Conservation (phyloP, 1,140 invertebrate genomes). For the Platorchestia sp. region DNA sequence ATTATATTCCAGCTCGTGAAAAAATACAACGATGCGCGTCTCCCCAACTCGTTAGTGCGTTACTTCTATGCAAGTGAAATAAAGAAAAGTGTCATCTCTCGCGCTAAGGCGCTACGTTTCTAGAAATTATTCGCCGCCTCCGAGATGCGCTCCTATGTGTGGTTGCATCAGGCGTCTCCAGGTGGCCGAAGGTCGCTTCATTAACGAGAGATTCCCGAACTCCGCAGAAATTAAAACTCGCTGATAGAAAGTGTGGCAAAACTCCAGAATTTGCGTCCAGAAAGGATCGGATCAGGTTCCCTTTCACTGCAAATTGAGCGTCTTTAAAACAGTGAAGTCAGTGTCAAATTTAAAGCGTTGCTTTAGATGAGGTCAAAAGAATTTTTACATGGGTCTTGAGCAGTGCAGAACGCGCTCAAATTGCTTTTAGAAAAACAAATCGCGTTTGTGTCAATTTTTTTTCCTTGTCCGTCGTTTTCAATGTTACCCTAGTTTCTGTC, state of each 20-base stretch:
- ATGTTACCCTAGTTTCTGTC: too few species aligned
- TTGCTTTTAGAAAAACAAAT: background rate
- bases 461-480: too few species aligned
- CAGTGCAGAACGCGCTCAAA: background rate
- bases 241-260: background rate
- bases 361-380: background rate
- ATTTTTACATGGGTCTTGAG: background rate
- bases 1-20: too few species aligned
- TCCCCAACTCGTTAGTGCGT: too few species aligned
- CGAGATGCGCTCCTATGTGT: background rate
- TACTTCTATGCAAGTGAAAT: background rate
- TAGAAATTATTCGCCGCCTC: background rate
- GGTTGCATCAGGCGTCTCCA: background rate
- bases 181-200: background rate
- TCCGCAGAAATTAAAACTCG: background rate
- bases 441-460: too few species aligned
- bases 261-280: background rate
- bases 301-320: background rate
- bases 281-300: background rate
- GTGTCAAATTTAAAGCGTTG: background rate
- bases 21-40: too few species aligned
- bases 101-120: background rate
- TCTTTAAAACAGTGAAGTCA: background rate
- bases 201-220: background rate
- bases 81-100: background rate